Evolutionary conservation across 1,140 invertebrate genomes (phyloP), one percentile per base, ranked within the genome.

Genomic region (Lysiphlebus fabarum): DNA sequence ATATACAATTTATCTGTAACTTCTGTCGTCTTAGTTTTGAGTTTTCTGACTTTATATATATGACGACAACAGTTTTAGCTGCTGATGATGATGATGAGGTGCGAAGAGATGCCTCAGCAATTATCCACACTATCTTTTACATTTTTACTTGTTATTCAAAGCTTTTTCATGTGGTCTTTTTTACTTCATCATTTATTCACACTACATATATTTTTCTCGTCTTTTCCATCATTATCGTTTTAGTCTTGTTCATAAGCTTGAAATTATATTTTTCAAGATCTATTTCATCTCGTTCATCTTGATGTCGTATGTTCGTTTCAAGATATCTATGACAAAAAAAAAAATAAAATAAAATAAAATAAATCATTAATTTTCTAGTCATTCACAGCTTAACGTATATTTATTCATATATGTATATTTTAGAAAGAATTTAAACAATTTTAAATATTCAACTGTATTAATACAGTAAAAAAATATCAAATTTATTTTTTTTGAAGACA

Each of bases 1-100:
- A 60, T 59, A 57, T 43, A 64, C 65, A 65, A 66, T 69, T 63
- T 45, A 33, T 49, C 41, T 59, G 37, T 41, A 12, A 26, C 38
- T 17, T 57, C 57, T 53, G 59, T 65, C 58, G 50, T 59, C 56
- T 62, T 58, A 65, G 67, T 64, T 62, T 43, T 62, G 55, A 65
- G 67, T 64, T 62, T 43, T 47, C 49, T 44, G 17, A 11, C 36
- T 38, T 38, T 38, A 37, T 48, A 7, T 50, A 45, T 65, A 66
- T 70, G 70, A 72, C 73, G 75, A 72, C 70, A 69, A 71, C 73
- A 68, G 70, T 45, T 67, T 67, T 64, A 62, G 67, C 69, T 68
- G 75, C 74, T 76, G 74, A 77, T 77, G 76, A 78, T 73, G 76
- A 79, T 79, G 76, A 79, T 79, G 77, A 79, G 77, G 77, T 79